Percentiles rank a stretch among this genome's conserved stretches.
Conservation (phyloP, 2,888 invertebrate genomes). For the Eumacrocentrus americanus region DNA sequence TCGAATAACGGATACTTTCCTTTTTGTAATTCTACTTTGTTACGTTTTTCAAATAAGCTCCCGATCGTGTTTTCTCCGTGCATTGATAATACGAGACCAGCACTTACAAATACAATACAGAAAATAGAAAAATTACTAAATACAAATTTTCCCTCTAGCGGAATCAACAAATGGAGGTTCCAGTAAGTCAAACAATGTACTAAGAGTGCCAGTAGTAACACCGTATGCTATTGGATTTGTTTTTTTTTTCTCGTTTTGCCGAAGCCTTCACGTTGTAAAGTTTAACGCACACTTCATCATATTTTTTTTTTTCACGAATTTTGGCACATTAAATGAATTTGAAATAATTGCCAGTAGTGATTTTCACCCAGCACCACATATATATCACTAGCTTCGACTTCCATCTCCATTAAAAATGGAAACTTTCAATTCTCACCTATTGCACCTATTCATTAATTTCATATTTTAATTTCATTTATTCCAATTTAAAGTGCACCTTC, state of each 20-base stretch:
- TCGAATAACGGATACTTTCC: not conserved
- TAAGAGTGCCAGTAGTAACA: constrained; percentile 56
- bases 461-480: no score
- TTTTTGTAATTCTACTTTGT: not conserved
- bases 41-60: not conserved
- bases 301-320: not conserved
- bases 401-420: not conserved
- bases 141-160: constrained; percentile 66
- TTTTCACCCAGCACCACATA: not conserved
- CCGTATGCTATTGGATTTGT: constrained; percentile 33
- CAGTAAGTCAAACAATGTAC: constrained; percentile 64
- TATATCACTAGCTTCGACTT: not conserved
- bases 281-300: not conserved
- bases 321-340: not conserved
- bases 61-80: constrained; percentile 10
- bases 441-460: not conserved
- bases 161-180: constrained; percentile 76
- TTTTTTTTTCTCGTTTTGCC: constrained; percentile 10
- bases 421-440: not conserved
- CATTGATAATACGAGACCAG: not conserved
- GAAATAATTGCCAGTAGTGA: not conserved
- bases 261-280: not conserved
- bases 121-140: constrained; percentile 60
- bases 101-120: not conserved
- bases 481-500: no score